Evolutionary conservation across 1,140 invertebrate genomes (phyloP).

Genomic region (Yoshiicerus persimilis): DNA sequence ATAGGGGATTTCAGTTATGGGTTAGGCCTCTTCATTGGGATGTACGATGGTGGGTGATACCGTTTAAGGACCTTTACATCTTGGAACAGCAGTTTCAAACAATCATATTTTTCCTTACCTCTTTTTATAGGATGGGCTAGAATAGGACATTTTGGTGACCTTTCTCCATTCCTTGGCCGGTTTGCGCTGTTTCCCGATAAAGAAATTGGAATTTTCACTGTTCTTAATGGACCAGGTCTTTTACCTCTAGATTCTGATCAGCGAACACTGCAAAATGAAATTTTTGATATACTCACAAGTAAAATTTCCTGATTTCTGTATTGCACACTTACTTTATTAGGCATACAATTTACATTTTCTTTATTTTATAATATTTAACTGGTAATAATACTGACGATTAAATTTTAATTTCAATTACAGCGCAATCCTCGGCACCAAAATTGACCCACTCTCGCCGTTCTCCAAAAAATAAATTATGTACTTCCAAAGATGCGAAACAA

Average conservation of each 20-base stretch:
- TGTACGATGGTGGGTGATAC: constrained; percentile 13
- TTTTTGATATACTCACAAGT: not conserved
- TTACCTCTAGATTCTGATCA: not conserved
- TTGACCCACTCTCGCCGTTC: too few species aligned
- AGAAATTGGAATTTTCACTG: constrained; percentile 29
- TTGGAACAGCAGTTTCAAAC: not conserved
- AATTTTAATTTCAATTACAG: too few species aligned
- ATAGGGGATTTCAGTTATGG: not conserved
- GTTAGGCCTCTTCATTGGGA: not conserved
- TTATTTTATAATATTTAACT: too few species aligned
- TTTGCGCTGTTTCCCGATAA: not conserved
- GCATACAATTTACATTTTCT: not conserved
- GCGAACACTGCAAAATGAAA: not conserved
- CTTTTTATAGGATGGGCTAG: not conserved
- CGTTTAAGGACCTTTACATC: not conserved
- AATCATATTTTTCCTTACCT: not conserved
- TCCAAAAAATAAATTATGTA: too few species aligned
- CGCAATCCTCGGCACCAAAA: too few species aligned
- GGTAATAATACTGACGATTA: too few species aligned
- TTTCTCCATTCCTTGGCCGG: not conserved
- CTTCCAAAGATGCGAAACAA: too few species aligned
- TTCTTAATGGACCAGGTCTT: not conserved
- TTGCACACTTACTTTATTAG: not conserved
- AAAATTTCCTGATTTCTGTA: not conserved
- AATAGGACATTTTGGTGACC: not conserved